Evolutionary conservation across 2,113 vertebrate genomes (phyloP).

Genomic region (Trochalopteron elliotii): DNA sequence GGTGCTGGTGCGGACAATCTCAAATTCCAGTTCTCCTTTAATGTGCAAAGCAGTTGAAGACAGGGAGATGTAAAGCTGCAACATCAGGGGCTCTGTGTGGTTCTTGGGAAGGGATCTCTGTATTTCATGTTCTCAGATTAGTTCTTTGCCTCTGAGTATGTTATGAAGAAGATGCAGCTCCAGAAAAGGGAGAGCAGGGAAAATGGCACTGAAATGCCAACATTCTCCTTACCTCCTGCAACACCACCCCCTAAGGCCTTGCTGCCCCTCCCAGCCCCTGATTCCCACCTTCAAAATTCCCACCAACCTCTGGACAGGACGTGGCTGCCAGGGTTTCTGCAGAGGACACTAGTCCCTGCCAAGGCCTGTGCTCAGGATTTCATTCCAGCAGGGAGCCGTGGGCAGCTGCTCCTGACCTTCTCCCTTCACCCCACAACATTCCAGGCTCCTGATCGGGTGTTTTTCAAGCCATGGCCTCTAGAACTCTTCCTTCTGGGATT

Average conservation of each 20-base stretch:
- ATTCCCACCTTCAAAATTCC: not conserved
- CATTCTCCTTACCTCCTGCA: not conserved
- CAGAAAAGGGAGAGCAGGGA: not conserved
- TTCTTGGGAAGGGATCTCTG: not conserved
- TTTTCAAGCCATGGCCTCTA: not conserved
- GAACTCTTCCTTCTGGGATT: not conserved
- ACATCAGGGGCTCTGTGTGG: not conserved
- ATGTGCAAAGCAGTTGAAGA: rapidly evolving
- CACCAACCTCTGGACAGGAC: not conserved
- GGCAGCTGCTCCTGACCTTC: not conserved
- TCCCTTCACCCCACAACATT: not conserved
- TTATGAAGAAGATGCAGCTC: not conserved
- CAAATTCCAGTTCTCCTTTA: not conserved
- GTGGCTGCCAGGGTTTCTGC: not conserved
- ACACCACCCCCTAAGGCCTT: not conserved
- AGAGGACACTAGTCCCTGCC: not conserved
- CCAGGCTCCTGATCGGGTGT: not conserved
- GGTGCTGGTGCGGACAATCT: not conserved
- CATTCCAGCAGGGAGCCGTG: not conserved
- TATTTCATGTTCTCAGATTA: not conserved
- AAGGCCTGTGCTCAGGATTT: not conserved
- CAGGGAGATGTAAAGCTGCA: not conserved
- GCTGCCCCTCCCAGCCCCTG: not conserved
- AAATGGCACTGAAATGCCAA: not conserved
- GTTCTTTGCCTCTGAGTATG: not conserved